phyloP scores from a whole-genome alignment of 2,888 invertebrate genomes.

The Coleophora flavipennella region DNA sequence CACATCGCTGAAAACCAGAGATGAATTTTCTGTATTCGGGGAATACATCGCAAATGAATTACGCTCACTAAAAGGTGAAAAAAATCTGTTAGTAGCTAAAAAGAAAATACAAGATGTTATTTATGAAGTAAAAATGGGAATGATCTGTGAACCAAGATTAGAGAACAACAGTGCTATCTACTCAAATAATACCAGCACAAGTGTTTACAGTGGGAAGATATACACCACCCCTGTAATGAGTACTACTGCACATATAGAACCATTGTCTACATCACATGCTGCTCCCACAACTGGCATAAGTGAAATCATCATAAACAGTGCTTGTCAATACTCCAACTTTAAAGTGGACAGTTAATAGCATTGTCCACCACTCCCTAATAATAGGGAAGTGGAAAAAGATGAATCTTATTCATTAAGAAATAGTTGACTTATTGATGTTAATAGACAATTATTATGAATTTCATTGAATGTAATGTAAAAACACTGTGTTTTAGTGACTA shows the following conservation, averaged over 20 bases:
- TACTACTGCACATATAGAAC: constrained; percentile 45
- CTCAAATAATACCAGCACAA: constrained; percentile 24
- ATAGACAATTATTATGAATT: too few species aligned
- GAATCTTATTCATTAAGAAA: too few species aligned
- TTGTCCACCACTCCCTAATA: constrained; percentile 48
- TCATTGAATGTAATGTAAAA: too few species aligned
- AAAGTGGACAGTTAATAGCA: constrained; percentile 62
- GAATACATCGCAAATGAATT: constrained; percentile 75
- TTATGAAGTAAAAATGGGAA: constrained; percentile 74
- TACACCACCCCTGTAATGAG: constrained; percentile 43
- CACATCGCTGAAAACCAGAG: constrained; percentile 34
- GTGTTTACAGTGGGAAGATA: constrained; percentile 41
- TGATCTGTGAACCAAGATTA: constrained; percentile 48
- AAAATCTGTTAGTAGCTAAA: constrained; percentile 68
- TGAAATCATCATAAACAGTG: constrained; percentile 56
- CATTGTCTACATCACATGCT: constrained; percentile 34
- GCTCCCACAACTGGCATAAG: constrained; percentile 48
- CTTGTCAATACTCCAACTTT: constrained; percentile 57
- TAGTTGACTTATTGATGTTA: too few species aligned
- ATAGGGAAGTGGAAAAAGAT: constrained; percentile 48
- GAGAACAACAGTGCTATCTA: constrained; percentile 44
- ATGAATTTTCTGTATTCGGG: constrained; percentile 73
- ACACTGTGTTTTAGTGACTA: too few species aligned
- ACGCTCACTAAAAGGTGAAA: constrained; percentile 68
- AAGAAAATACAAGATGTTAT: constrained; percentile 75